These are phyloP conservation scores for Rafetus swinhoei DNA, from an alignment of 2,113 vertebrate genomes.

Conservation along the genomic window DNA sequence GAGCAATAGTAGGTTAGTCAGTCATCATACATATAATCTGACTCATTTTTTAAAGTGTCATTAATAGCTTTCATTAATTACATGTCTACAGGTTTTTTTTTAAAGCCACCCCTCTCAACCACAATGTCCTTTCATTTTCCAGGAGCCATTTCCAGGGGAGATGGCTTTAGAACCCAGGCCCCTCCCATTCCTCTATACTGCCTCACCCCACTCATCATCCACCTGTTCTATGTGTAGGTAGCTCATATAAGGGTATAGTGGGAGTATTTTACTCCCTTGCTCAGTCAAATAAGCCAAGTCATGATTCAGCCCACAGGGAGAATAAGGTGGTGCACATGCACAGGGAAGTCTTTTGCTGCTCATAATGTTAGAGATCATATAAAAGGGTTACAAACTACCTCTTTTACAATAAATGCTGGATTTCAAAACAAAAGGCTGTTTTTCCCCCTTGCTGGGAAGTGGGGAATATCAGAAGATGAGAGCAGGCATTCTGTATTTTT, in stretches of 20 bases:
- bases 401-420: background rate
- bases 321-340: constrained; percentile 24
- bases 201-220: background rate
- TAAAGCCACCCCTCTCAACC: constrained; percentile 52
- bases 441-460: background rate
- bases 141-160: too few species aligned
- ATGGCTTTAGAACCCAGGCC: background rate
- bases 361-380: background rate
- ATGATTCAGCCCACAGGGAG: constrained; percentile 44
- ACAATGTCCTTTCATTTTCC: constrained; percentile 68
- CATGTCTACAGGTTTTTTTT: constrained; percentile 64
- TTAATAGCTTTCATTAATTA: constrained; percentile 79
- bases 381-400: constrained; percentile 45
- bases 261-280: constrained; percentile 48
- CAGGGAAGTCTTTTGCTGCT: constrained; percentile 51
- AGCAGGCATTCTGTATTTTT: constrained; percentile 68
- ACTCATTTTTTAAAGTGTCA: constrained; percentile 79
- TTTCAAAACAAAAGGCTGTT: background rate
- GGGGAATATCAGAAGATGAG: constrained; percentile 69
- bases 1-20: constrained; percentile 81
- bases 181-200: background rate
- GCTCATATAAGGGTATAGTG: constrained; percentile 35
- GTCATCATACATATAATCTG: constrained; percentile 80
- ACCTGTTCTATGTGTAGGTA: constrained; percentile 14
- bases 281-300: constrained; percentile 39